Evolutionary conservation across 2,113 vertebrate species (phyloP), one percentile per base, ranked within the genome.

Genomic region (Hemibagrus wyckioides): DNA sequence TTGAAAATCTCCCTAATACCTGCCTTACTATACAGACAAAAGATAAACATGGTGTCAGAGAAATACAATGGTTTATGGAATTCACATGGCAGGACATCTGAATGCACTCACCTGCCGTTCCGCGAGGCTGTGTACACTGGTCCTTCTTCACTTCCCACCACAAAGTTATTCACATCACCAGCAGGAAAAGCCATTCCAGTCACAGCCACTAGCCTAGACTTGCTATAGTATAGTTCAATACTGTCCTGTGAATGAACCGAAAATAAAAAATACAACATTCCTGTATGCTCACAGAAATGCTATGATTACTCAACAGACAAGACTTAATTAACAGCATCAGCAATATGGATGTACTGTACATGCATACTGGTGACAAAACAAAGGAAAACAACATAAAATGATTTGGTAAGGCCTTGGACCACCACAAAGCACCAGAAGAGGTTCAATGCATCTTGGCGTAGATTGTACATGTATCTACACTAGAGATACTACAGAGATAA

Each of bases 171-270:
- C 90, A 97, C 96, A 9, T 97, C 97, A 92, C 96, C 96, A 0
- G 95, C 95, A 30, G 97, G 97, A 91, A 97, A 97, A 84, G 96
- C 96, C 96, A 97, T 97, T 90, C 96, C 96, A 3, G 97, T 97
- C 85, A 97, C 97, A 0, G 96, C 96, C 77, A 97, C 96, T 3
- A 96, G 90, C 88, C 97, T 97, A 87, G 97, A 97, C 89, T 97
- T 97, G 88, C 96, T 97, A 92, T 96, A 97, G 50, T 96, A 94
- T 91, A 97, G 93, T 92, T 97, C 96, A 96, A 97, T 97, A 91
- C 96, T 97, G 89, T 97, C 97, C 97, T 97, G 92, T 61, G 28
- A 41, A 86, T 76, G 25, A 76, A 50, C 25, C n/a, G n/a, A 25
- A 75, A 1, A 77, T 50, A 13, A 56, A 21, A 57, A 33, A 77